Evolutionary conservation across 1,140 invertebrate genomes (phyloP), one percentile per base, ranked within the genome.

Genomic region (Atopsyche davidsoni): DNA sequence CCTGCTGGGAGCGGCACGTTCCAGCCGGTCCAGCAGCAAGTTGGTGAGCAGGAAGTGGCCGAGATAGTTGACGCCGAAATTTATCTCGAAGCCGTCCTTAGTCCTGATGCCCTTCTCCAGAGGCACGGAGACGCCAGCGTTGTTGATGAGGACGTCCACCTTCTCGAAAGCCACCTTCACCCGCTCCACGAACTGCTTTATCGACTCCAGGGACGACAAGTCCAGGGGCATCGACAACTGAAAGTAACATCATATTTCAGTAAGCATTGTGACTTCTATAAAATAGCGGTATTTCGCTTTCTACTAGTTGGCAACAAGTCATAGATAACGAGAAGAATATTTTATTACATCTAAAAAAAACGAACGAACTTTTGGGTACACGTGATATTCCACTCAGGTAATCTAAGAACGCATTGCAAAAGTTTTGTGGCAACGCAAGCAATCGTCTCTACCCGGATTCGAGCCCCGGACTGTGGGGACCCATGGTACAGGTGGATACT

Each of bases 91-190:
- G 1, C 88, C 89, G 59, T 94, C 88, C 50, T 78, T 78, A 0
- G 83, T 85, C 48, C 76, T 76, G 31, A 60, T 38, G 48, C 69
- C 69, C 13, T 58, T n/a, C 4, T 66, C 59, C 4, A 76, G 63
- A 2, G 84, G 84, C 51, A 83, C 82, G 53, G 80, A 76, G 0
- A 92, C 78, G 9, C 87, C 90, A 16, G 90, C 92, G 75, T 96
- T 97, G 65, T 96, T 96, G 35, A 97, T 85, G 24, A 96, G 72
- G 21, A 92, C 78, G 72, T 96, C 82, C 34, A 96, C 72, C 52
- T 70, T 72, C 47, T 68, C 54, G 57, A 73, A 72, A 6, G 66
- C 70, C 6, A 65, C 64, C 35, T 81, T 73, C 1, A 91, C 73
- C 42, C 79, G 65, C 32, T 75, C 62, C n/a, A 77, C 79, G 75